phyloP scores from a whole-genome alignment of 2,113 vertebrate genomes.

The Craseonycteris thonglongyai region DNA sequence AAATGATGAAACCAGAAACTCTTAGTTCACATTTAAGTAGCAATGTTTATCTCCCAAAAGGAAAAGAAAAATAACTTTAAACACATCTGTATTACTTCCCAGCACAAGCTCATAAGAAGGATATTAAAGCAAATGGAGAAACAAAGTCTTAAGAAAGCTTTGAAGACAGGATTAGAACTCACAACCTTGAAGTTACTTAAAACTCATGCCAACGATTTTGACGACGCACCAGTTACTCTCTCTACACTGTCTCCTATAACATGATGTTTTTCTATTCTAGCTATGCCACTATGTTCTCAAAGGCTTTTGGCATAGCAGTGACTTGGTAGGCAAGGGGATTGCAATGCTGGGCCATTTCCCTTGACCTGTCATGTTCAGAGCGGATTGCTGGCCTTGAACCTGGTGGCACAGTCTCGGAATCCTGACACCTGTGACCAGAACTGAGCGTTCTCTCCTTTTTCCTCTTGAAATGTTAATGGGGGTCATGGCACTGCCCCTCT shows the following conservation, averaged over 20 bases:
- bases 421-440: background rate
- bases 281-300: background rate
- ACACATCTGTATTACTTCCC: background rate
- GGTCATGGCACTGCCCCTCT: constrained; percentile 52
- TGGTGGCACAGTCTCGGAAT: constrained; percentile 13
- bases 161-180: background rate
- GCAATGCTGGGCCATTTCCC: background rate
- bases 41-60: background rate
- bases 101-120: background rate
- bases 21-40: constrained; percentile 35
- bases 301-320: background rate
- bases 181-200: background rate
- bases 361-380: background rate
- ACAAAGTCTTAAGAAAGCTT: background rate
- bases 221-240: background rate
- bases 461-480: constrained; percentile 46
- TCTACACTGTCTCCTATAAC: background rate
- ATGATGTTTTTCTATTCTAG: background rate
- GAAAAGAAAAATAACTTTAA: background rate
- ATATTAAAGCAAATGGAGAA: background rate
- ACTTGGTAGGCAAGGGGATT: background rate
- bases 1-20: constrained; percentile 8
- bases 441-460: constrained; percentile 29
- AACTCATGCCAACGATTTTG: background rate
- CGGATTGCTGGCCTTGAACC: background rate